These are phyloP conservation scores for Glyphotaelius pellucidus DNA, from an alignment of 2,888 invertebrate genomes.

Conservation along the genomic window DNA sequence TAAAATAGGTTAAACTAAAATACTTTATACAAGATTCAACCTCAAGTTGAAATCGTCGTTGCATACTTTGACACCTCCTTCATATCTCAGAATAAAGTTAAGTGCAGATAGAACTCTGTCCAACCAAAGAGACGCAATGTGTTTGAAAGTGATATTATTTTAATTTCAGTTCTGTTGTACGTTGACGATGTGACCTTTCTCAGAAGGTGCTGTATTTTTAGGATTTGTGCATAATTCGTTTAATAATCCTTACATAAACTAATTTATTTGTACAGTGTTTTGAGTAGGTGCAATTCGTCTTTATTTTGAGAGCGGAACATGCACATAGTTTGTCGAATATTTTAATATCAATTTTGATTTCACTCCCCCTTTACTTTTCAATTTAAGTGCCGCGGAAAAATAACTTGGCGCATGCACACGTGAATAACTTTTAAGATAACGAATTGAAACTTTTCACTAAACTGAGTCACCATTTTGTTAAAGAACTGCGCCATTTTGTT, in stretches of 20 bases:
- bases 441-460: conserved; percentile 12
- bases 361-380: neutral
- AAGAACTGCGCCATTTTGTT: neutral
- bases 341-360: neutral
- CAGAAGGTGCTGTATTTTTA: neutral
- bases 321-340: neutral
- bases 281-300: no score
- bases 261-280: neutral
- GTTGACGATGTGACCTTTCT: no score
- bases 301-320: neutral
- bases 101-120: no score
- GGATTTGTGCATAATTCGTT: no score
- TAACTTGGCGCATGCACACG: neutral
- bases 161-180: no score
- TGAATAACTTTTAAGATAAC: conserved; percentile 4
- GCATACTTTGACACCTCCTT: no score
- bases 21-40: no score
- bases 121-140: no score
- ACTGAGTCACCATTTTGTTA: conserved; percentile 15
- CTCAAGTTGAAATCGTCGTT: no score
- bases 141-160: no score
- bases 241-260: neutral
- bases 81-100: no score
- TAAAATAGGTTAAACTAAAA: no score
- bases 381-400: neutral